A percentile compares a stretch with the other conserved stretches of the same genome.
Evolutionary conservation across 2,113 vertebrate genomes (phyloP).

Genomic region (Silurus asotus): DNA sequence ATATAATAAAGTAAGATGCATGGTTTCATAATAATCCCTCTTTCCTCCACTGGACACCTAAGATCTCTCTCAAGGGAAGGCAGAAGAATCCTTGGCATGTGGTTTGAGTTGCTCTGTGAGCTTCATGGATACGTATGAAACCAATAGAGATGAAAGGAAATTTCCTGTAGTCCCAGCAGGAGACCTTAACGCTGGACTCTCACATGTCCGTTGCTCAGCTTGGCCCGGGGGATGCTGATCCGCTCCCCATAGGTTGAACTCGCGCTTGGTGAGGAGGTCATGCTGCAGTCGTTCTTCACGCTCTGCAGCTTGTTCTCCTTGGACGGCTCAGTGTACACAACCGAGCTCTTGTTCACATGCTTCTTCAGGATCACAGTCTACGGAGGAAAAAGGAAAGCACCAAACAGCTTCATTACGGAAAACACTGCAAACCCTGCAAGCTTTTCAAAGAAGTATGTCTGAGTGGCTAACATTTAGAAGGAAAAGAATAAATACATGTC

Average conservation of each 20-base stretch:
- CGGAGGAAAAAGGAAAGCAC: conserved; percentile 6
- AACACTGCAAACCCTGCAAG: conserved; percentile 21
- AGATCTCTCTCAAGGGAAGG: conserved; percentile 46
- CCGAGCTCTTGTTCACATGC: conserved; percentile 75
- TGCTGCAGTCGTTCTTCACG: conserved; percentile 72
- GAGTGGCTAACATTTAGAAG: not conserved
- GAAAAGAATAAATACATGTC: conserved; percentile 34
- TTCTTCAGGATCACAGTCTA: conserved; percentile 80
- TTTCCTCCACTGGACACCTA: conserved; percentile 21
- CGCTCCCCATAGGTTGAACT: conserved; percentile 66
- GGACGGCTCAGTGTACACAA: conserved; percentile 78
- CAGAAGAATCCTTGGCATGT: conserved; percentile 45
- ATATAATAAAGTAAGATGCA: conserved; percentile 41
- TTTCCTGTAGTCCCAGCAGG: conserved; percentile 53
- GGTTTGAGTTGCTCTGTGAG: conserved; percentile 35
- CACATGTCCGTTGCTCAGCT: conserved; percentile 68
- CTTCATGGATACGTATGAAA: conserved; percentile 52
- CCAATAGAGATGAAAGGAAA: conserved; percentile 52
- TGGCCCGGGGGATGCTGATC: conserved; percentile 76
- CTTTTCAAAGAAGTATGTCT: not conserved
- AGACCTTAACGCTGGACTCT: conserved; percentile 64
- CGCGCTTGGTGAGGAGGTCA: conserved; percentile 70
- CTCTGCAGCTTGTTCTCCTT: conserved; percentile 77
- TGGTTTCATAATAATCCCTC: conserved; percentile 11
- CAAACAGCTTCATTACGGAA: conserved; percentile 12